A percentile compares a stretch with the other conserved stretches of the same genome.
phyloP scores from a whole-genome alignment of 2,888 invertebrate genomes.

The Allacma fusca region DNA sequence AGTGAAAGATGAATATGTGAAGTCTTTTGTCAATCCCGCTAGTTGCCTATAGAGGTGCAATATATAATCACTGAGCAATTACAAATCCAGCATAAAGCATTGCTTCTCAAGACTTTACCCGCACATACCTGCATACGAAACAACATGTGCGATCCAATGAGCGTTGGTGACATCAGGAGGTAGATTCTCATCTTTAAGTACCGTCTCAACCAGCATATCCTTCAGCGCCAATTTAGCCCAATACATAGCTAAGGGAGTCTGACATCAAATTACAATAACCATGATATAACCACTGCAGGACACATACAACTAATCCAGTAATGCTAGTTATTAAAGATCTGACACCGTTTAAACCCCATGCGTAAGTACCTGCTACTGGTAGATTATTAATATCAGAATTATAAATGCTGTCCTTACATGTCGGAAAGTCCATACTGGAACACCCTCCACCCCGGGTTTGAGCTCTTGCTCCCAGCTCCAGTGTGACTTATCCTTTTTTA shows the following conservation, averaged over 20 bases:
- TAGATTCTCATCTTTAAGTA: not conserved
- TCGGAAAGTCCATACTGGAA: slow-evolving; percentile 48
- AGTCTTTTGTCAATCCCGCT: not conserved
- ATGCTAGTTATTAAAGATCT: not conserved
- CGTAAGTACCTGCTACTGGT: too few species aligned
- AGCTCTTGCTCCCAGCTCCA: slow-evolving; percentile 34
- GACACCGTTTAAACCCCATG: not conserved
- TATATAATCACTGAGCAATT: not conserved
- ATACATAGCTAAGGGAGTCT: slow-evolving; percentile 49
- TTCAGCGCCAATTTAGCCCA: slow-evolving; percentile 46
- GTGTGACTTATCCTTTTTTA: not conserved
- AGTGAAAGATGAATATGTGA: not conserved
- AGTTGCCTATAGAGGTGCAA: not conserved
- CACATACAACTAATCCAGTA: not conserved
- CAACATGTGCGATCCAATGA: slow-evolving; percentile 50
- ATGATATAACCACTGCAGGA: not conserved
- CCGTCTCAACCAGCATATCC: slow-evolving; percentile 48
- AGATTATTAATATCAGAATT: too few species aligned
- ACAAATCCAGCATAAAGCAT: not conserved
- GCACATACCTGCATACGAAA: slow-evolving; percentile 46
- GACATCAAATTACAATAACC: slow-evolving; percentile 2
- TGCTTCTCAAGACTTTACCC: not conserved
- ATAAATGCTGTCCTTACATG: too few species aligned
- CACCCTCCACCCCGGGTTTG: slow-evolving; percentile 42
- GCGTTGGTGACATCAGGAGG: slow-evolving; percentile 37